phyloP scores from a whole-genome alignment of 2,888 invertebrate genomes.

The Lottia gigantea region DNA sequence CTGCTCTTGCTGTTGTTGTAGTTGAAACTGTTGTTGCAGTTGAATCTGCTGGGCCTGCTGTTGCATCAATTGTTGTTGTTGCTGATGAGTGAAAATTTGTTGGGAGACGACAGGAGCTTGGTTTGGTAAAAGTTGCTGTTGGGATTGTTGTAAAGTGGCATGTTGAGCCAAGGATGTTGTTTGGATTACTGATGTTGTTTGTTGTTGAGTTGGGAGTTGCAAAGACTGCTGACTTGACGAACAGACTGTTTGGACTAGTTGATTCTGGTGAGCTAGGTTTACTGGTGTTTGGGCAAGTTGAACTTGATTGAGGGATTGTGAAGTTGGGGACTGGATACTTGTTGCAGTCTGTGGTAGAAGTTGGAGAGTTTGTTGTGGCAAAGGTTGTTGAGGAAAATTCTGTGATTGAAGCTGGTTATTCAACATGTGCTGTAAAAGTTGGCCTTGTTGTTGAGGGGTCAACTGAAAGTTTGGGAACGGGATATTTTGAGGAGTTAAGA shows the following conservation, averaged over 20 bases:
- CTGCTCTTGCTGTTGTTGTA: conserved; percentile 47
- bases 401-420: conserved; percentile 33
- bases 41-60: conserved; percentile 29
- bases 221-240: not conserved
- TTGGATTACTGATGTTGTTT: conserved; percentile 34
- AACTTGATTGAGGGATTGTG: conserved; percentile 13
- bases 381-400: conserved; percentile 12
- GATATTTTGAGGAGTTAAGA: conserved; percentile 11
- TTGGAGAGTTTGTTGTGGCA: conserved; percentile 30
- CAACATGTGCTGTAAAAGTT: conserved; percentile 51
- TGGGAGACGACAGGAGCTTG: conserved; percentile 28
- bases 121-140: conserved; percentile 37
- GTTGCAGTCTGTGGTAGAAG: conserved; percentile 28
- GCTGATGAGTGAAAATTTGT: conserved; percentile 69
- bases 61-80: conserved; percentile 50
- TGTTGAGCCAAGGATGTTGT: conserved; percentile 22
- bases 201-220: conserved; percentile 28
- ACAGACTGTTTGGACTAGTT: conserved; percentile 8
- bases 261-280: conserved; percentile 1
- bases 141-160: conserved; percentile 21
- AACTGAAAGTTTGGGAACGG: conserved; percentile 50
- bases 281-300: conserved; percentile 10
- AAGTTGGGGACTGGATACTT: conserved; percentile 21
- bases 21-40: conserved; percentile 36
- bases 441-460: conserved; percentile 55